Evolutionary conservation across 2,797 vertebrate genomes (phyloP).

Genomic region (Coendou prehensilis): DNA sequence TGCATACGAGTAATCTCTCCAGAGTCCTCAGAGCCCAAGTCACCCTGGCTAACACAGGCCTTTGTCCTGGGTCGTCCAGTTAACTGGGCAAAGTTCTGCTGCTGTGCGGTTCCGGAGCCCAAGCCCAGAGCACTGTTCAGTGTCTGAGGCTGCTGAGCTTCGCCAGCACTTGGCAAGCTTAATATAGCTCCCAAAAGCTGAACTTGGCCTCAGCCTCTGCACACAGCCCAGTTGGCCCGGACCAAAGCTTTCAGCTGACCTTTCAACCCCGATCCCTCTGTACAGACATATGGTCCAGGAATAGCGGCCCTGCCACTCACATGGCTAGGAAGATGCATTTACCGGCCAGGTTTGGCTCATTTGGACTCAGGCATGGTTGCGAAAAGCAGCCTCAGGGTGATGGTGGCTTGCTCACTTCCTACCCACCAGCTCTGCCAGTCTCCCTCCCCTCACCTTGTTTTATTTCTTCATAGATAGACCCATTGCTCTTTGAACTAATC

Average conservation of each 20-base stretch:
- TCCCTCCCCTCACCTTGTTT: neutral
- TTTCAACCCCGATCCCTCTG: conserved; percentile 81
- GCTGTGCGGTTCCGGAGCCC: neutral
- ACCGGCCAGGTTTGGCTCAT: neutral
- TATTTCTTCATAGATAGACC: neutral
- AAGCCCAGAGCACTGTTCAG: neutral
- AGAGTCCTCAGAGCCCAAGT: neutral
- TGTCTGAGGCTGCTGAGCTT: conserved; percentile 27
- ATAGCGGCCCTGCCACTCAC: conserved; percentile 39
- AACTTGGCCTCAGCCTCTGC: conserved; percentile 72
- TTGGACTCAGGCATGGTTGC: neutral
- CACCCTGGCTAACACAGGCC: neutral
- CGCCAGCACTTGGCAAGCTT: conserved; percentile 74
- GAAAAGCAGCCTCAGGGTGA: conserved; percentile 20
- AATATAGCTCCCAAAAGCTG: conserved; percentile 68
- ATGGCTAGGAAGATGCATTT: neutral
- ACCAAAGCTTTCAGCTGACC: conserved; percentile 68
- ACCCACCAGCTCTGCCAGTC: neutral
- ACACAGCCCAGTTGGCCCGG: conserved; percentile 76
- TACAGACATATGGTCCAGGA: conserved; percentile 75
- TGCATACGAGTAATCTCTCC: neutral
- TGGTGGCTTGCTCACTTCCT: neutral
- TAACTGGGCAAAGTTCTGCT: conserved; percentile 18
- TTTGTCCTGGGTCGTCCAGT: neutral
- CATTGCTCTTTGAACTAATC: neutral